These are phyloP conservation scores for Poecilia picta DNA, from an alignment of 2,797 vertebrate species.

Conservation along the genomic window DNA sequence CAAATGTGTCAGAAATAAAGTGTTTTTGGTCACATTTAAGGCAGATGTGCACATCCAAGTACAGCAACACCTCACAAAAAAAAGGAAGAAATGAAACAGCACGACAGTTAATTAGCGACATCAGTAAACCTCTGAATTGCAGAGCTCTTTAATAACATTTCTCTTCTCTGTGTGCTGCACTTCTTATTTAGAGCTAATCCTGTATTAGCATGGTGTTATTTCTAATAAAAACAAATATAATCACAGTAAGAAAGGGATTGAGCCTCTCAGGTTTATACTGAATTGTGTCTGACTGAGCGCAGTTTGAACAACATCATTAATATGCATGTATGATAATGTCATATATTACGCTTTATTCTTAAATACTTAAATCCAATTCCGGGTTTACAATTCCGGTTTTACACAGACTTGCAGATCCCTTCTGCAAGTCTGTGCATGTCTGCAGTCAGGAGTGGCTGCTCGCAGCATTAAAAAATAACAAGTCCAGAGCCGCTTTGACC, in stretches of 20 bases:
- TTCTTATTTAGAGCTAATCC: neutral
- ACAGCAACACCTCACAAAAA: neutral
- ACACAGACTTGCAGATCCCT: constrained; percentile 30
- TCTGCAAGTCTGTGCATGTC: constrained; percentile 62
- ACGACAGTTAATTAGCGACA: neutral
- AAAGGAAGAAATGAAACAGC: constrained; percentile 9
- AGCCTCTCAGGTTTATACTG: neutral
- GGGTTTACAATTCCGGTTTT: too few relatives aligned
- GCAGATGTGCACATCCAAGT: neutral
- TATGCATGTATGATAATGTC: neutral
- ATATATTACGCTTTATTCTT: neutral
- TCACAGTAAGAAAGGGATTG: neutral
- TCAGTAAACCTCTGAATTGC: neutral
- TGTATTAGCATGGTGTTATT: neutral
- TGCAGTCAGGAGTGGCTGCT: constrained; percentile 40
- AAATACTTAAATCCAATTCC: neutral
- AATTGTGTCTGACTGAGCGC: neutral
- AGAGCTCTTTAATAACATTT: neutral
- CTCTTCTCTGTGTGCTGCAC: neutral
- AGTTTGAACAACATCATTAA: neutral
- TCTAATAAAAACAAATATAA: neutral
- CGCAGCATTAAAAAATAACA: constrained; percentile 26
- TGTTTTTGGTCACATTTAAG: neutral
- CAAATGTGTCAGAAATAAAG: neutral
- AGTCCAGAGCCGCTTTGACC: constrained; percentile 45